A percentile compares a stretch with the other conserved stretches of the same genome.
Conservation (phyloP, 2,888 invertebrate species). For the Entomobrya proxima region DNA sequence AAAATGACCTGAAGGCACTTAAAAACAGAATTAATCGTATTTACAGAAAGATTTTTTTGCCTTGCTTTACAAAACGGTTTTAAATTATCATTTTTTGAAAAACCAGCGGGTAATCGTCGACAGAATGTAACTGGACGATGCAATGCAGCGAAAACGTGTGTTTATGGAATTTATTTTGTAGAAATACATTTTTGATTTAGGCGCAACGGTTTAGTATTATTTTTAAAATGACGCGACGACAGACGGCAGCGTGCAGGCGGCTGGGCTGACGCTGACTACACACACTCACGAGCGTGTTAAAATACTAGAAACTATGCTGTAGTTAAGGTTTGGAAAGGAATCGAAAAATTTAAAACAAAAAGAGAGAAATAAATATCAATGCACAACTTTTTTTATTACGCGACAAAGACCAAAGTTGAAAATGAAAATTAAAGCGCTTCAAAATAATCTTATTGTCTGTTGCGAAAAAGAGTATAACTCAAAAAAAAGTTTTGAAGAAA, state of each 20-base stretch:
- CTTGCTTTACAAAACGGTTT: neutral
- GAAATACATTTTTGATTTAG: constrained; percentile 23
- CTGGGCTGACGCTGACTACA: neutral
- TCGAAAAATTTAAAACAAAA: no score
- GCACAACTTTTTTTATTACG: no score
- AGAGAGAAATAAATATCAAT: no score
- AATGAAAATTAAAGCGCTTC: no score
- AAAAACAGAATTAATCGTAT: neutral
- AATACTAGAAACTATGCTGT: no score
- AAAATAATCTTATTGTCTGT: no score
- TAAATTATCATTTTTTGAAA: neutral
- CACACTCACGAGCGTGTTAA: neutral
- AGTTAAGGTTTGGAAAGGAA: no score
- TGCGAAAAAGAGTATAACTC: neutral
- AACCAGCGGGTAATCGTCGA: constrained; percentile 52
- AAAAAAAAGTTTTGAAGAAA: neutral
- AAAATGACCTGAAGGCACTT: neutral
- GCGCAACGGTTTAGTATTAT: neutral
- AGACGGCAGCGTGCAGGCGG: constrained; percentile 34
- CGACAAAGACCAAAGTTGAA: no score
- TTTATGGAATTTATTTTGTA: constrained; percentile 12
- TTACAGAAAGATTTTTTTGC: neutral
- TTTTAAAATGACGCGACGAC: constrained; percentile 22
- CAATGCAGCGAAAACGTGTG: neutral
- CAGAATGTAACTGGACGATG: neutral